Conservation (phyloP, 2,113 vertebrate species). For the Nibea albiflora region DNA sequence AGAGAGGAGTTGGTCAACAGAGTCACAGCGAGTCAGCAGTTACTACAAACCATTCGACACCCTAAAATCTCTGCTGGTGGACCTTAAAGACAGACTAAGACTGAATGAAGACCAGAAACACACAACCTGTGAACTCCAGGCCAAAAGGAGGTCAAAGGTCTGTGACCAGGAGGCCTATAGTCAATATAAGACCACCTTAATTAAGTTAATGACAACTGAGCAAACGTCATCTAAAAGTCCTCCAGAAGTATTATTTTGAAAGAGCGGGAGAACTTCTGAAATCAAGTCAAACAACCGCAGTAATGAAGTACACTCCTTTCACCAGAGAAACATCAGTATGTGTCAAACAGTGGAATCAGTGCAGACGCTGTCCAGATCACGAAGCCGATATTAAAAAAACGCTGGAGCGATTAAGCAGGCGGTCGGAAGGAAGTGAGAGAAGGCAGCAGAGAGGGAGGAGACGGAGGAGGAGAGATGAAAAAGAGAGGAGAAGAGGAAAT, state of each 20-base stretch:
- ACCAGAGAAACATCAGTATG: not conserved
- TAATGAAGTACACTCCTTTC: not conserved
- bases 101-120: no score
- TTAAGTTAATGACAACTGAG: no score
- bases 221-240: no score
- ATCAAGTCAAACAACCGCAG: not conserved
- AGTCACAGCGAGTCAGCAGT: no score
- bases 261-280: not conserved
- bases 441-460: constrained; percentile 3
- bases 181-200: no score
- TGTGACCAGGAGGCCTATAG: not conserved
- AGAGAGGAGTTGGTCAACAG: no score
- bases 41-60: no score
- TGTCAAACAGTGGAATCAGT: not conserved
- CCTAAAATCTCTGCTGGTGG: no score
- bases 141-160: not conserved
- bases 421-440: constrained; percentile 29
- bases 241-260: no score
- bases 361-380: constrained; percentile 6
- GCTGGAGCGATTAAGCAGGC: constrained; percentile 26
- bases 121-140: no score
- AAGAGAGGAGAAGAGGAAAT: constrained; percentile 87
- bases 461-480: constrained; percentile 76
- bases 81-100: no score
- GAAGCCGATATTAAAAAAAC: constrained; percentile 34